Conservation (phyloP, 1,140 invertebrate genomes). For the Steinernema feltiae region DNA sequence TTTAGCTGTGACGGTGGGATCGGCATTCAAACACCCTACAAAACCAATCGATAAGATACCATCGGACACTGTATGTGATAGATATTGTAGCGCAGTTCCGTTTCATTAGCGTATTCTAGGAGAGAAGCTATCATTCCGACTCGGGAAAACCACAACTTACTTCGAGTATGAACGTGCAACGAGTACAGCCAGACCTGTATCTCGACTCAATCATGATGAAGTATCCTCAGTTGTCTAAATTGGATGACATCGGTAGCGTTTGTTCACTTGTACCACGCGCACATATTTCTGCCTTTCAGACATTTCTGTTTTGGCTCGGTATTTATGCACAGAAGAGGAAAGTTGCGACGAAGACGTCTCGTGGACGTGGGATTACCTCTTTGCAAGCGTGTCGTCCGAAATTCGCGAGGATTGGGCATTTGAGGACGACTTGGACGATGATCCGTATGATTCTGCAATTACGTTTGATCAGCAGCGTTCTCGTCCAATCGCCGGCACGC, state of each 20-base stretch:
- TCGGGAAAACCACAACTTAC: not conserved
- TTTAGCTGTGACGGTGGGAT: not conserved
- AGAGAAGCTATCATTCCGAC: not conserved
- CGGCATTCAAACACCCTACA: not conserved
- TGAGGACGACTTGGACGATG: slow-evolving; percentile 1
- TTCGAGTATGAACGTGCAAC: not conserved
- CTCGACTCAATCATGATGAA: slow-evolving; percentile 16
- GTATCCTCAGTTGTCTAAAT: not conserved
- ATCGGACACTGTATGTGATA: not conserved
- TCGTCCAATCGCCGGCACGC: not conserved
- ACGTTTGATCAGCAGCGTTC: not conserved
- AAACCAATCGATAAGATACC: not conserved
- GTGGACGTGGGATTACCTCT: slow-evolving; percentile 36
- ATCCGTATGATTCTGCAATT: not conserved
- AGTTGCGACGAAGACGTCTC: slow-evolving; percentile 25
- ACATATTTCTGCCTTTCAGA: slow-evolving; percentile 15
- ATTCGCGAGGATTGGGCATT: slow-evolving; percentile 32
- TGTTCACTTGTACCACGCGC: not conserved
- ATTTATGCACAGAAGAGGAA: slow-evolving; percentile 34
- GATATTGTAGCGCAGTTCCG: not conserved
- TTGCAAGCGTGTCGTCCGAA: slow-evolving; percentile 24
- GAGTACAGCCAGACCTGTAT: not conserved
- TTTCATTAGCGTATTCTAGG: not conserved
- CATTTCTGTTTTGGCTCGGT: slow-evolving; percentile 22
- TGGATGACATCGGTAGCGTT: slow-evolving; percentile 8